Percentiles rank a stretch among this genome's conserved stretches.
These are phyloP conservation scores for Caenorhabditis afra DNA, from an alignment of 2,888 invertebrate species.

Conservation along the genomic window DNA sequence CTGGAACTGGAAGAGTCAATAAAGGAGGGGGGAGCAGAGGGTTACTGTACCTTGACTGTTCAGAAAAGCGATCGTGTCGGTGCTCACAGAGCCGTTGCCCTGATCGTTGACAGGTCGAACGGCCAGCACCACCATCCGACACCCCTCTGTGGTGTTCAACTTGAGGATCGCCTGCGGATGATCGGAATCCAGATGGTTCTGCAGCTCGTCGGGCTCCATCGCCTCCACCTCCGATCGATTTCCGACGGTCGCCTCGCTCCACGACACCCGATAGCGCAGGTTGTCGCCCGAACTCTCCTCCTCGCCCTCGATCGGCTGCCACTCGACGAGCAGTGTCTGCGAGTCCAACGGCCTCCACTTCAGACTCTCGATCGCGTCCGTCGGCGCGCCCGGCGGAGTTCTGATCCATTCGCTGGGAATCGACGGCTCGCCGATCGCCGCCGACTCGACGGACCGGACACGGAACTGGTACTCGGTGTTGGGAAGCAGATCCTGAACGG, in stretches of 20 bases:
- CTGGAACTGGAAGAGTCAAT: no score
- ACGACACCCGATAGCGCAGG: slow-evolving; percentile 75
- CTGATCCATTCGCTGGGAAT: slow-evolving; percentile 73
- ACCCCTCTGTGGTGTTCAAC: slow-evolving; percentile 63
- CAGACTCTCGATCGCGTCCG: slow-evolving; percentile 61
- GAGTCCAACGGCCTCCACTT: slow-evolving; percentile 73
- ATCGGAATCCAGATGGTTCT: slow-evolving; percentile 46
- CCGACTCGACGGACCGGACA: slow-evolving; percentile 69
- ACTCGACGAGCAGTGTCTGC: slow-evolving; percentile 74
- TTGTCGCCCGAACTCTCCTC: slow-evolving; percentile 67
- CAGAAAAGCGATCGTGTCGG: slow-evolving; percentile 74
- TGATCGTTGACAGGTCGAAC: slow-evolving; percentile 76
- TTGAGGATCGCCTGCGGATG: slow-evolving; percentile 64
- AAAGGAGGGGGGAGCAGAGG: no score
- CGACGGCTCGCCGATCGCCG: slow-evolving; percentile 70
- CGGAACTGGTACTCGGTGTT: slow-evolving; percentile 78
- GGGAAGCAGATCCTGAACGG: slow-evolving; percentile 70
- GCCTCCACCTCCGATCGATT: slow-evolving; percentile 28
- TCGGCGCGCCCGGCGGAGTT: slow-evolving; percentile 73
- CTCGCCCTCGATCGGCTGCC: slow-evolving; percentile 75
- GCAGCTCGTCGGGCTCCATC: slow-evolving; percentile 27
- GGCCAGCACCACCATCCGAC: slow-evolving; percentile 71
- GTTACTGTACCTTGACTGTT: slow-evolving; percentile 52
- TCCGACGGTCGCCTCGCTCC: slow-evolving; percentile 65
- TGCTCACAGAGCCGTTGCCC: slow-evolving; percentile 68